Base-by-base conservation (phyloP, 2,113 vertebrate species). In the Todiramphus saurophagus region DNA sequence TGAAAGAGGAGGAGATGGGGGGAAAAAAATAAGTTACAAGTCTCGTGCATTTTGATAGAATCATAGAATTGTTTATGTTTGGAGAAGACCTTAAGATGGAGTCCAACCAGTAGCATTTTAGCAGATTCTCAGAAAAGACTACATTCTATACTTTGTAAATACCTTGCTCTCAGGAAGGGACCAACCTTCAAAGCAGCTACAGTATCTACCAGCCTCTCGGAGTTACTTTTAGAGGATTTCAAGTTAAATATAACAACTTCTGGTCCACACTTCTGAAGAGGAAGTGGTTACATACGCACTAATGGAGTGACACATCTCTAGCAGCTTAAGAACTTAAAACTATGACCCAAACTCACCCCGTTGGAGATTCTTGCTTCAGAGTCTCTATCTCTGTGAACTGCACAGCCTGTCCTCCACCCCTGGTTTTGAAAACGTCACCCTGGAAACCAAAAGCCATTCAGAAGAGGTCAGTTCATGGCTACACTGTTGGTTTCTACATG, bases 371-470 rank as follows among this genome's bases (percentile, higher is more conserved):
- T 87, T 99, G 99, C 82, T 97, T 99, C 62, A 99, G 97, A 3
- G 99, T 99, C 97, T 99, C 99, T 6, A 99, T 98, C 79, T 99
- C 99, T 0, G 99, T 99, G 97, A 99, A 99, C 87, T 99, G 99
- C 82, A 99, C 99, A 2, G 99, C 96, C 92, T 99, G 99, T 82
- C 99, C 99, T 0, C 99, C 99, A 7, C 99, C 98, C 87, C 99
- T 97, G 53, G 99, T 99, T 96, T 98, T 99, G 80, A 98, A 99
- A n/a, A 99, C 99, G 3, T 99, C 99, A 10, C 99, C 99, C 99
- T 99, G 91, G 85, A 87, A 90, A 74, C 46, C 33, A 96, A 64
- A 89, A 92, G 72, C 69, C 77, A 35, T 59, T 59, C 19, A 27
- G 19, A 78, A n/a, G 50, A 3, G 64, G 51, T 11, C 75, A 53